A percentile compares a stretch with the other conserved stretches of the same genome.
Evolutionary conservation across 2,888 invertebrate genomes (phyloP).

Genomic region (Aelia acuminata): DNA sequence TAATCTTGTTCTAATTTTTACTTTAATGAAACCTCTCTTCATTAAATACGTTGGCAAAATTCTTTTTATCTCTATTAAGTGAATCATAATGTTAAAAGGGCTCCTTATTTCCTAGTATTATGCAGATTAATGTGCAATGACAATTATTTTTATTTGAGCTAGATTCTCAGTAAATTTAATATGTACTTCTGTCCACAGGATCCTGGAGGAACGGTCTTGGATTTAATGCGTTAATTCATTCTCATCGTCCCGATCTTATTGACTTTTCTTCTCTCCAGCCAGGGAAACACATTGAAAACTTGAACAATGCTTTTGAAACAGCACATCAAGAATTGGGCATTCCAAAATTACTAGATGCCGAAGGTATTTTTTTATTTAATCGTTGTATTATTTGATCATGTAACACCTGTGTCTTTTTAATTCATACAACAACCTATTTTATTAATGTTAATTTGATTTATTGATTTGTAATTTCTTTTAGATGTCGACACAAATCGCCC

Average conservation of each 20-base stretch:
- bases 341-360: slow-evolving; percentile 92
- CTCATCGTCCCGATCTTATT: slow-evolving; percentile 96
- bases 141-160: too few relatives aligned
- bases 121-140: too few relatives aligned
- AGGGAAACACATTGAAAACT: slow-evolving; percentile 90
- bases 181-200: slow-evolving; percentile 71
- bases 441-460: neutral
- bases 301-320: slow-evolving; percentile 97
- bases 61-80: too few relatives aligned
- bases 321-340: slow-evolving; percentile 95
- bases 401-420: neutral
- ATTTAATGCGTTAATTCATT: slow-evolving; percentile 98
- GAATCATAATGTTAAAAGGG: too few relatives aligned
- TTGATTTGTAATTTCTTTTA: slow-evolving; percentile 67
- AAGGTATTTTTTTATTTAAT: slow-evolving; percentile 75
- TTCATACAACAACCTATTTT: neutral
- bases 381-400: neutral
- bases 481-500: slow-evolving; percentile 95
- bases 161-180: neutral
- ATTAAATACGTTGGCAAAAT: too few relatives aligned
- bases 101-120: too few relatives aligned
- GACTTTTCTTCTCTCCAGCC: slow-evolving; percentile 86
- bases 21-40: too few relatives aligned
- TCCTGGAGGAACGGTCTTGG: slow-evolving; percentile 98
- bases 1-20: too few relatives aligned